Evolutionary conservation across 2,888 invertebrate genomes (phyloP).

Genomic region (Melikaiella ostensackeni): DNA sequence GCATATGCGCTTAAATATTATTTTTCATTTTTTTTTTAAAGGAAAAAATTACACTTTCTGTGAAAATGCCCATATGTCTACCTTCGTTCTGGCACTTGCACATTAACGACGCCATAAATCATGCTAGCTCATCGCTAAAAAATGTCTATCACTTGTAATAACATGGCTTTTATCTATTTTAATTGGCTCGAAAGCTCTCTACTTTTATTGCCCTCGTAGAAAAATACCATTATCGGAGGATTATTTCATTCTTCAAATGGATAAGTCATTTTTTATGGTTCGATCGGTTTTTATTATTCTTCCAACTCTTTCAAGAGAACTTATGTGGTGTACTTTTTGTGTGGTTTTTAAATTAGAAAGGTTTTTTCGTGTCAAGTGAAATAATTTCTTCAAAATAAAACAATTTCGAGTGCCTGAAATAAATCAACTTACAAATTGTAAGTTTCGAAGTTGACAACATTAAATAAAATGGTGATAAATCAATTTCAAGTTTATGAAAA

Average conservation of each 20-base stretch:
- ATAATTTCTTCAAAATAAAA: too few species aligned
- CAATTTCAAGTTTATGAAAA: too few species aligned
- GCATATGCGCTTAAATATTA: too few species aligned
- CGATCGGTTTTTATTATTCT: not conserved
- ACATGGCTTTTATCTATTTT: not conserved
- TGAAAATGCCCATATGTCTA: too few species aligned
- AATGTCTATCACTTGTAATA: not conserved
- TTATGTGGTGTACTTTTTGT: not conserved
- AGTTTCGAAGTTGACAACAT: too few species aligned
- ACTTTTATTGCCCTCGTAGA: not conserved
- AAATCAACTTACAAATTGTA: too few species aligned
- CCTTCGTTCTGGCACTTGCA: not conserved
- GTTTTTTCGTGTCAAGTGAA: too few species aligned
- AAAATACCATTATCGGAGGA: not conserved
- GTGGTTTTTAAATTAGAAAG: too few species aligned
- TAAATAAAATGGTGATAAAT: too few species aligned
- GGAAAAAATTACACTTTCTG: too few species aligned
- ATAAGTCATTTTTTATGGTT: not conserved
- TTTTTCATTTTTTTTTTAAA: too few species aligned
- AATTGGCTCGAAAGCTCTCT: not conserved
- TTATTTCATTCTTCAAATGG: not conserved
- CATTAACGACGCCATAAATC: constrained; percentile 3
- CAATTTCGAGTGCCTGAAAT: too few species aligned
- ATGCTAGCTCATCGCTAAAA: not conserved
- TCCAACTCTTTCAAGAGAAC: not conserved